phyloP scores from a whole-genome alignment of 2,797 vertebrate genomes.

The Merluccius polli region DNA sequence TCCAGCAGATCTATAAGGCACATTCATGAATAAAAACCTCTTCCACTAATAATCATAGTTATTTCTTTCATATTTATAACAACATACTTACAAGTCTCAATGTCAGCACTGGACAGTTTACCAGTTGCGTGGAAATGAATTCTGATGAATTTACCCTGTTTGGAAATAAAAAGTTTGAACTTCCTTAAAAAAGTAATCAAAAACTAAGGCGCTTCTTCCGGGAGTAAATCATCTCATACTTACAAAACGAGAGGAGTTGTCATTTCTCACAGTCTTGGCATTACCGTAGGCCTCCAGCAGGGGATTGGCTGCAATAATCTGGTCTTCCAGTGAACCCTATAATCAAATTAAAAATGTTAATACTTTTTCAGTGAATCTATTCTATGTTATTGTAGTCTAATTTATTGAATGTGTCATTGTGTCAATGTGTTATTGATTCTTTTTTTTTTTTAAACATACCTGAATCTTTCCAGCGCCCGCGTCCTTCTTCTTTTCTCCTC shows the following conservation, averaged over 20 bases:
- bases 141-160: too few relatives aligned
- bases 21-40: neutral
- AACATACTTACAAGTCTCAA: conserved; percentile 81
- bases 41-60: neutral
- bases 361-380: neutral
- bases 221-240: neutral
- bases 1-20: neutral
- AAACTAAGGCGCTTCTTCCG: neutral
- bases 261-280: conserved; percentile 9
- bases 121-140: too few relatives aligned
- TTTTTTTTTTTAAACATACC: neutral
- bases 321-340: conserved; percentile 55
- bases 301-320: conserved; percentile 9
- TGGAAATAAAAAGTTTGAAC: conserved; percentile 3
- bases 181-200: neutral
- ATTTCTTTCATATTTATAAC: neutral
- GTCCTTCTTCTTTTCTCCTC: too few relatives aligned
- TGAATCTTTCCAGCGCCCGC: too few relatives aligned
- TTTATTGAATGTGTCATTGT: too few relatives aligned
- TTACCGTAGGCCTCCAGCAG: conserved; percentile 5
- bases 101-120: too few relatives aligned
- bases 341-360: conserved; percentile 14
- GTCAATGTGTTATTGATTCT: neutral
- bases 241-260: conserved; percentile 8
- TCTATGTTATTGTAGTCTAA: too few relatives aligned